Evolutionary conservation across 2,797 vertebrate species (phyloP), one percentile per base, ranked within the genome.

Genomic region (Danio albolineatus): DNA sequence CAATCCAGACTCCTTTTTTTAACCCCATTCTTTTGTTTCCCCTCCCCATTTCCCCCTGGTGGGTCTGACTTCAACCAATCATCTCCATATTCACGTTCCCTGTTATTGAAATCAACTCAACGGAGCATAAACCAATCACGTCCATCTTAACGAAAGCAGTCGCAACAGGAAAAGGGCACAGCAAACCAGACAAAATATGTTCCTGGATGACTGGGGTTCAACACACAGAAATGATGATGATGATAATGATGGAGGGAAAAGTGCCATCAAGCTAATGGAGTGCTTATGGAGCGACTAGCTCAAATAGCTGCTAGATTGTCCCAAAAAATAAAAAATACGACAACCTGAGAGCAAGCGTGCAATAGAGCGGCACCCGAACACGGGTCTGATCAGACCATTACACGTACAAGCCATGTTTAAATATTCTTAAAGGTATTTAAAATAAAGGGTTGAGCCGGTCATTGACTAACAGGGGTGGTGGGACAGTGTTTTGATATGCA

Each of bases 311-410:
- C 76, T 75, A 73, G 19, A 53, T 67, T 62, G 41, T 54, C 51
- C 10, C 44, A 36, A 78, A 75, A 59, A 6, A 28, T 28, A 57
- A 72, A 86, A 51, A 28, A n/a, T n/a, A 28, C 28, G 28, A 39
- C 28, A 71, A 51, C 60, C 71, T 78, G 88, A 91, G 92, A 91
- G 89, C 92, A 93, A 93, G 90, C 90, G 88, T 89, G 88, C 93
- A 88, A 85, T 41, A 84, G 83, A 85, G 78, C 82, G 88, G 82
- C 84, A 74, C 54, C 53, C 36, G 16, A 82, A 85, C 86, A 82
- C 83, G 73, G 81, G 84, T 86, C 83, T 81, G 80, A 44, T 65
- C 71, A 79, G 14, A 14, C 10, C 80, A 54, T 85, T 87, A 86
- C 60, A 87, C 90, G 76, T 91, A 93, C 85, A 89, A 88, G 78